Evolutionary conservation across 2,888 invertebrate species (phyloP).

Genomic region (Leistus spinibarbis): DNA sequence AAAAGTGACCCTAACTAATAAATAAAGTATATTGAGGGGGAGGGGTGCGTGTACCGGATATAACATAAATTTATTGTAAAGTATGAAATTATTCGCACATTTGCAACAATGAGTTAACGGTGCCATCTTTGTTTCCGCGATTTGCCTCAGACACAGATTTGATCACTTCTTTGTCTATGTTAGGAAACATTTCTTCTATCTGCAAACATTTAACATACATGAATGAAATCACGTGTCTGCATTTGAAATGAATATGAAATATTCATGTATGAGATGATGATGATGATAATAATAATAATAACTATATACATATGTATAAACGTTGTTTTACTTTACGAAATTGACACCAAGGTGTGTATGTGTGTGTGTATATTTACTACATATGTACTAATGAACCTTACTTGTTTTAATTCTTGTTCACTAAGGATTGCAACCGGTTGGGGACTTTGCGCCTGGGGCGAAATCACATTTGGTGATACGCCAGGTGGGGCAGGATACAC

Average conservation of each 20-base stretch:
- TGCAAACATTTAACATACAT: slow-evolving; percentile 49
- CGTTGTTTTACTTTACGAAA: too few species aligned
- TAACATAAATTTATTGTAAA: neutral
- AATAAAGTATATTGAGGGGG: neutral
- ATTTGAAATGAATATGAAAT: neutral
- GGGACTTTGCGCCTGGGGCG: slow-evolving; percentile 48
- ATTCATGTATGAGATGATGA: too few species aligned
- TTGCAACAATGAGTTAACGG: slow-evolving; percentile 87
- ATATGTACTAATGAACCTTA: slow-evolving; percentile 47
- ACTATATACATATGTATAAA: too few species aligned
- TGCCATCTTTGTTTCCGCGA: slow-evolving; percentile 85
- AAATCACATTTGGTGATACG: slow-evolving; percentile 44
- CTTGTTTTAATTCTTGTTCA: slow-evolving; percentile 70
- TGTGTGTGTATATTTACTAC: neutral
- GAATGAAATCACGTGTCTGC: neutral
- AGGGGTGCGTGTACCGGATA: neutral
- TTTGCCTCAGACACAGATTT: slow-evolving; percentile 90
- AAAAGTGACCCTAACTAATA: neutral
- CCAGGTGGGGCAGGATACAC: slow-evolving; percentile 54
- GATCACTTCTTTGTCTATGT: slow-evolving; percentile 90
- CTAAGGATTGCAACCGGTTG: slow-evolving; percentile 57
- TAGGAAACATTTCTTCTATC: slow-evolving; percentile 97
- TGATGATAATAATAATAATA: too few species aligned
- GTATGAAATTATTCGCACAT: slow-evolving; percentile 71
- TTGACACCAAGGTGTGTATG: neutral